phyloP scores from a whole-genome alignment of 2,888 invertebrate genomes.

The Diaperis boleti region DNA sequence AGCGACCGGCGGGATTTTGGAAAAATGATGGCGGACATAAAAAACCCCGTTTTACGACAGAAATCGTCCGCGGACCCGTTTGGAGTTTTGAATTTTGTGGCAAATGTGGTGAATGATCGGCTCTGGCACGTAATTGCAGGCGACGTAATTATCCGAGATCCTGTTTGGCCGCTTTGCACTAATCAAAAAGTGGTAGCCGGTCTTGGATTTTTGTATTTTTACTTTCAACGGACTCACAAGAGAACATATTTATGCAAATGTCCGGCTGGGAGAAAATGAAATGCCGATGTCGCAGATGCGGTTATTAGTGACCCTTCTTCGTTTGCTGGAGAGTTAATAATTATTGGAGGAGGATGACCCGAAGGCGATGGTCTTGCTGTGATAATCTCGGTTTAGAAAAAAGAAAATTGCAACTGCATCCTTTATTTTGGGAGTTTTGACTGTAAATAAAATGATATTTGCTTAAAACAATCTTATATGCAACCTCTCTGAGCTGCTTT shows the following conservation, averaged over 20 bases:
- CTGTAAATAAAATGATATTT: too few relatives aligned
- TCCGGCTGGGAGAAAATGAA: conserved; percentile 16
- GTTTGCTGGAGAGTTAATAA: too few relatives aligned
- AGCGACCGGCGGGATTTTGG: too few relatives aligned
- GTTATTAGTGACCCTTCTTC: too few relatives aligned
- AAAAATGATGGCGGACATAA: too few relatives aligned
- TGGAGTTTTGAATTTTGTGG: not conserved
- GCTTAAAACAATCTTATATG: too few relatives aligned
- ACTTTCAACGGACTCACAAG: conserved; percentile 46
- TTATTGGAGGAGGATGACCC: too few relatives aligned
- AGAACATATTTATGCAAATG: conserved; percentile 53
- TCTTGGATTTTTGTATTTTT: conserved; percentile 45
- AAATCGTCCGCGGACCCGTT: not conserved
- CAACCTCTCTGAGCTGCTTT: too few relatives aligned
- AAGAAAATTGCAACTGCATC: too few relatives aligned
- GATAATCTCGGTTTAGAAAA: too few relatives aligned
- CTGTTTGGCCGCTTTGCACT: conserved; percentile 52
- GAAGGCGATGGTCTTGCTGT: too few relatives aligned
- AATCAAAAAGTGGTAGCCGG: conserved; percentile 52
- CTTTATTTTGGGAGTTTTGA: too few relatives aligned
- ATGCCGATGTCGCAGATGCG: not conserved
- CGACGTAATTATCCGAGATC: conserved; percentile 44
- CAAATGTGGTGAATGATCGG: not conserved
- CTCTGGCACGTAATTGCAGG: conserved; percentile 6
- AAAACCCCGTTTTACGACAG: not conserved